A percentile compares a stretch with the other conserved stretches of the same genome.
Evolutionary conservation across 2,113 vertebrate genomes (phyloP).

Genomic region (Chionomys nivalis): DNA sequence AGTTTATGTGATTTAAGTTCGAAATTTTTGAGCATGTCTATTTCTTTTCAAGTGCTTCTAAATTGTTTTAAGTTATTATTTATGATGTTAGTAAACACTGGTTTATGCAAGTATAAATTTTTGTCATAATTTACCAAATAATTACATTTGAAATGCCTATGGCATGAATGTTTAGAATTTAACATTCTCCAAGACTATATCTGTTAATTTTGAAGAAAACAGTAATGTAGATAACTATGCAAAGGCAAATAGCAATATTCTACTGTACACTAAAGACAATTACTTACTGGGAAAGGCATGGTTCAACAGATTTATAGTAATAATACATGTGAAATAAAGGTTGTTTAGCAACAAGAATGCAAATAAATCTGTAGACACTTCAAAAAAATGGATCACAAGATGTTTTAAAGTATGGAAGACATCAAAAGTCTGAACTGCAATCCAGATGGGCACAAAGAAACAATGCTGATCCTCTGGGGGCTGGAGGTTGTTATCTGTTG

Average conservation of each 20-base stretch:
- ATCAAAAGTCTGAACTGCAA: not conserved
- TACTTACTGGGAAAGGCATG: not conserved
- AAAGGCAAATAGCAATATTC: not conserved
- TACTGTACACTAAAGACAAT: not conserved
- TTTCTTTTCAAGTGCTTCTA: not conserved
- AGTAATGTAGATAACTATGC: not conserved
- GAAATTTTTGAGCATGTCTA: not conserved
- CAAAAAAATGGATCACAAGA: not conserved
- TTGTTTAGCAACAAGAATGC: not conserved
- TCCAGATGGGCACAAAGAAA: not conserved
- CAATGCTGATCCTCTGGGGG: not conserved
- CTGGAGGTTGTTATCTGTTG: not conserved
- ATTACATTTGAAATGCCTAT: not conserved
- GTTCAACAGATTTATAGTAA: not conserved
- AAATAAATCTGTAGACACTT: not conserved
- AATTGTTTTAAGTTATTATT: not conserved
- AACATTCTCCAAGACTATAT: not conserved
- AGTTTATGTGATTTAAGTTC: not conserved
- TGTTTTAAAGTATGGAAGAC: not conserved
- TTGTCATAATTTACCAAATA: too few species aligned
- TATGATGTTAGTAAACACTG: not conserved
- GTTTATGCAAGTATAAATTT: too few species aligned
- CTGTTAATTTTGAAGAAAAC: not conserved
- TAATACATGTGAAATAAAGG: not conserved
- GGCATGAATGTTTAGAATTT: too few species aligned